Percentiles rank a stretch among this genome's conserved stretches.
Conservation (phyloP, 2,888 invertebrate genomes). For the Homarus gammarus region DNA sequence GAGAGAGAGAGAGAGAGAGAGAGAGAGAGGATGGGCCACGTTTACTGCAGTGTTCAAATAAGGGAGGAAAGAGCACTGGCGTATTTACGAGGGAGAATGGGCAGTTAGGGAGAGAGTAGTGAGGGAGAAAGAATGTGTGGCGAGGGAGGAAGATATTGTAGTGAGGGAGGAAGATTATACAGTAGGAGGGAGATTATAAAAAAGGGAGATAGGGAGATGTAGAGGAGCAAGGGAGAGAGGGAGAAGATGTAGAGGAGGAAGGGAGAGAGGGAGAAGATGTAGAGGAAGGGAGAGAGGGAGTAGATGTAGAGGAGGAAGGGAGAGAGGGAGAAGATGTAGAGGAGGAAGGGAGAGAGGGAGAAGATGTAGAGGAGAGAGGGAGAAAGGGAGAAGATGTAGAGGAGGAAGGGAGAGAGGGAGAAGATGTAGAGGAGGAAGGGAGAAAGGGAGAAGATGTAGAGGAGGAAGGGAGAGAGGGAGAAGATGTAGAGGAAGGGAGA, state of each 20-base stretch:
- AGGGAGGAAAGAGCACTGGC: too few relatives aligned
- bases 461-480: not conserved
- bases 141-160: not conserved
- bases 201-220: not conserved
- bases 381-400: too few relatives aligned
- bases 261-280: conserved; percentile 13
- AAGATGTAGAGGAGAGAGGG: not conserved
- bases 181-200: not conserved
- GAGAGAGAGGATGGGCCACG: too few relatives aligned
- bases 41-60: too few relatives aligned
- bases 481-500: not conserved
- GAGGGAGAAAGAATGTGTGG: too few relatives aligned
- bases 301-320: not conserved
- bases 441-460: not conserved
- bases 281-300: not conserved
- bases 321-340: not conserved
- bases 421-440: not conserved
- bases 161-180: not conserved
- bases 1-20: too few relatives aligned
- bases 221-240: not conserved
- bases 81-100: too few relatives aligned
- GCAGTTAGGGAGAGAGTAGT: too few relatives aligned
- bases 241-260: conserved; percentile 2
- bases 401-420: not conserved
- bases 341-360: not conserved